phyloP scores from a whole-genome alignment of 2,888 invertebrate genomes.

The Dexiosoma caninum region DNA sequence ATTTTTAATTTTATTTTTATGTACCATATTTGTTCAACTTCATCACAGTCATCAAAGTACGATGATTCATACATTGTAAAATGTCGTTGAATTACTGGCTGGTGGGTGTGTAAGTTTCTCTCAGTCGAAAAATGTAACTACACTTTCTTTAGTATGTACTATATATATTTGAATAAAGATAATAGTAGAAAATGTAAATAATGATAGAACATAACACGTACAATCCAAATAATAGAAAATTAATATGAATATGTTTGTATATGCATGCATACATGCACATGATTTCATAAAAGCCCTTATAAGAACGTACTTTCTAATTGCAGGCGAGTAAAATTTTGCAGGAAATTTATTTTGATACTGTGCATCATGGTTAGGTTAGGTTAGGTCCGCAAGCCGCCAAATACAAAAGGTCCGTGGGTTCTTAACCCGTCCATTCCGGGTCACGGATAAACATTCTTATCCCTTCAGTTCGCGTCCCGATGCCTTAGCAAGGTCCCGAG shows the following conservation, averaged over 20 bases:
- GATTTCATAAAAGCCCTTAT: no score
- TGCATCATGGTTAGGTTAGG: no score
- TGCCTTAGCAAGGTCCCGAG: no score
- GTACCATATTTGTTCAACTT: constrained; percentile 7
- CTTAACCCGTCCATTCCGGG: no score
- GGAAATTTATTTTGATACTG: no score
- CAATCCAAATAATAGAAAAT: not conserved
- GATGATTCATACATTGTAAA: constrained; percentile 51
- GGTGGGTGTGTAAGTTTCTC: constrained; percentile 8
- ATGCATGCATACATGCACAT: not conserved
- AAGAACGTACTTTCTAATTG: no score
- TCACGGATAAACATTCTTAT: no score
- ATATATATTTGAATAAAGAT: not conserved
- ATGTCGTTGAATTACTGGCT: constrained; percentile 26
- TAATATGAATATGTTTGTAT: not conserved
- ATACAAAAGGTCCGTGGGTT: no score
- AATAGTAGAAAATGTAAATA: constrained; percentile 11
- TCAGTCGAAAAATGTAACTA: not conserved
- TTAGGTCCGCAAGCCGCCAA: no score
- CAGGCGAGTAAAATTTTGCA: no score
- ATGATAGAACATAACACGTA: not conserved
- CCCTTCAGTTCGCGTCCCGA: no score
- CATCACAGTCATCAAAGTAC: constrained; percentile 24
- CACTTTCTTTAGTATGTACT: not conserved
- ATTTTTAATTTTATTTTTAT: constrained; percentile 1